A percentile compares a stretch with the other conserved stretches of the same genome.
Evolutionary conservation across 2,113 vertebrate genomes (phyloP).

Genomic region (Azemiops feae): DNA sequence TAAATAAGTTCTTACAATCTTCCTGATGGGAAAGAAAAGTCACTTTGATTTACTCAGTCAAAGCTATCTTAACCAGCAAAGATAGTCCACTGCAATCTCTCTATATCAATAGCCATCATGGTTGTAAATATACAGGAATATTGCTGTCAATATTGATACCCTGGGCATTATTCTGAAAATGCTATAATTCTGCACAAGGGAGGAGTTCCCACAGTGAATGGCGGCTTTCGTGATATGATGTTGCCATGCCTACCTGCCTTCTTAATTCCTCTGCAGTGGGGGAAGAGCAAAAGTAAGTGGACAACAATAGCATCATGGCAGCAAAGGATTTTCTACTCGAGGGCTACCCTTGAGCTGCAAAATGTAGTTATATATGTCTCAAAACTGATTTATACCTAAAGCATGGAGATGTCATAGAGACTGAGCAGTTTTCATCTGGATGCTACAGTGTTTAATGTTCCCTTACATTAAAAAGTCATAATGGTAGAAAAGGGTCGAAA

Average conservation of each 20-base stretch:
- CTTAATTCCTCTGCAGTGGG: not conserved
- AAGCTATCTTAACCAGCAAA: conserved; percentile 36
- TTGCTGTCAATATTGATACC: not conserved
- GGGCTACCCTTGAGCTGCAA: not conserved
- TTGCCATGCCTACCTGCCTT: not conserved
- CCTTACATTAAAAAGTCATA: not conserved
- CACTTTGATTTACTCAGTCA: conserved; percentile 27
- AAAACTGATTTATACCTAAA: not conserved
- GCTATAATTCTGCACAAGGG: not conserved
- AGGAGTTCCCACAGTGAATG: not conserved
- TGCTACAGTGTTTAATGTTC: not conserved
- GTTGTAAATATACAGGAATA: not conserved
- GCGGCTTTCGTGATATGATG: not conserved
- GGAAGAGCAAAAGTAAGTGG: not conserved
- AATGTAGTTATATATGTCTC: not conserved
- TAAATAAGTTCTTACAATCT: conserved; percentile 38
- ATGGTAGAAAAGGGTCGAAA: not conserved
- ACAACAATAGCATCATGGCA: not conserved
- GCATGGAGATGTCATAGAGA: not conserved
- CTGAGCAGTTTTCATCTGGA: not conserved
- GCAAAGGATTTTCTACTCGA: not conserved
- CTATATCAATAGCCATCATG: not conserved
- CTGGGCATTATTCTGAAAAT: not conserved
- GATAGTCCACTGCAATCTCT: not conserved
- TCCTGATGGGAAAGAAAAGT: conserved; percentile 38